Evolutionary conservation across 2,113 vertebrate genomes (phyloP), one percentile per base, ranked within the genome.

Genomic region (Prochilodus magdalenae): DNA sequence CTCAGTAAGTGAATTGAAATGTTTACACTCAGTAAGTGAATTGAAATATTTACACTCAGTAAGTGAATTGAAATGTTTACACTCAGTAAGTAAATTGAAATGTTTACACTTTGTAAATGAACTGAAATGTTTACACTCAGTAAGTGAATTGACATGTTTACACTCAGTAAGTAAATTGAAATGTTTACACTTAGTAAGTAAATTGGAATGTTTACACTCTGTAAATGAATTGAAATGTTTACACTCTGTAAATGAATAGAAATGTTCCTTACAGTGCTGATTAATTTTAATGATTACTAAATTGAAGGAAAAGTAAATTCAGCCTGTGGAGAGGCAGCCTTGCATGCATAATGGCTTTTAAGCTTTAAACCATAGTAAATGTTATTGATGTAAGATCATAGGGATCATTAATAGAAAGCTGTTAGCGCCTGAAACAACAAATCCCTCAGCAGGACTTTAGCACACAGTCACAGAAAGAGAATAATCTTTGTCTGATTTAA

Each of bases 361-460:
- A 53, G 69, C 49, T 70, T 62, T 80, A 86, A 80, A 77, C 80
- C 73, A 55, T 76, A 76, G 60, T 80, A 83, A 80, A 80, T 20
- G 53, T 49, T 70, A 75, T 30, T 60, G 65, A 79, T 82, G 84
- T 51, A 69, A 72, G 74, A 85, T 82, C 71, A 79, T 27, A 82
- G 59, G 44, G 27, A 4, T 79, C 70, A 36, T 79, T 82, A 79
- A 69, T 82, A 78, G 72, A 82, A 85, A 26, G 26, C 47, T 63
- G 44, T 81, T 73, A 53, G 67, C 49, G 24, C 82, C 44, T 62
- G 71, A 85, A 71, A 80, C 36, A 44, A 24, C 59, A 80, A 80
- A 69, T 69, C 73, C 73, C 51, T 27, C 67, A 66, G 47, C 70
- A 85, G 36, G n/a, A 60, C 30, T 57, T 13, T 20, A 60, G 72